Evolutionary conservation across 2,113 vertebrate genomes (phyloP), one percentile per base, ranked within the genome.

Genomic region (Apaloderma vittatum): DNA sequence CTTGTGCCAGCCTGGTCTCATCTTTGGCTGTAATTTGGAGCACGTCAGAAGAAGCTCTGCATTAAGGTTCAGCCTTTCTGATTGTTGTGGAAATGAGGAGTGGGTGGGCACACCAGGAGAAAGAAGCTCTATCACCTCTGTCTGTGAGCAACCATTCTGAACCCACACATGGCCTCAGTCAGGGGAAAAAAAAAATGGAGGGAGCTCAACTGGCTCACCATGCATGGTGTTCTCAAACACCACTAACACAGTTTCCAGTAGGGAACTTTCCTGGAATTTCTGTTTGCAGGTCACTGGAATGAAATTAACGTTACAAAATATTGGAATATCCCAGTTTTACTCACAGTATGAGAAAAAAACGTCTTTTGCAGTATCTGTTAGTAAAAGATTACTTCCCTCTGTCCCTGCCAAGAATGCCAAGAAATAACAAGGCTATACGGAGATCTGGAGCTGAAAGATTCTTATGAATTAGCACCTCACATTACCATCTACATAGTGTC

Each of bases 231-330:
- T 74, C 61, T 67, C 37, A 88, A 93, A 82, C 58, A 66, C 21
- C 51, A 8, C 26, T 43, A 62, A 73, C n/a, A 66, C 32, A 75
- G 17, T 86, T 93, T 75, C 49, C 37, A 86, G 17, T 15, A 45
- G 8, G 24, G 54, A 94, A 54, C 37, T 73, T 95, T 7, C 21
- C 40, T 65, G 54, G 54, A 93, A 90, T 88, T 96, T 94, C 54
- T 94, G 15, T n/a, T 88, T 68, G 67, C 74, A 79, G 54, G 55
- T 70, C 54, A 43, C 45, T 73, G 86, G 46, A 65, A 90, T 45
- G 23, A 88, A 67, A 73, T 36, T n/a, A 21, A 72, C 57, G 40
- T 94, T 94, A 66, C 58, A 90, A 95, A 94, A 94, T n/a, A 86
- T 2, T 79, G 86, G 75, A 73, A 70, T 83, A 89, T 86, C 85